Conservation (phyloP, 2,888 invertebrate genomes). For the Dichetophora obliterata region DNA sequence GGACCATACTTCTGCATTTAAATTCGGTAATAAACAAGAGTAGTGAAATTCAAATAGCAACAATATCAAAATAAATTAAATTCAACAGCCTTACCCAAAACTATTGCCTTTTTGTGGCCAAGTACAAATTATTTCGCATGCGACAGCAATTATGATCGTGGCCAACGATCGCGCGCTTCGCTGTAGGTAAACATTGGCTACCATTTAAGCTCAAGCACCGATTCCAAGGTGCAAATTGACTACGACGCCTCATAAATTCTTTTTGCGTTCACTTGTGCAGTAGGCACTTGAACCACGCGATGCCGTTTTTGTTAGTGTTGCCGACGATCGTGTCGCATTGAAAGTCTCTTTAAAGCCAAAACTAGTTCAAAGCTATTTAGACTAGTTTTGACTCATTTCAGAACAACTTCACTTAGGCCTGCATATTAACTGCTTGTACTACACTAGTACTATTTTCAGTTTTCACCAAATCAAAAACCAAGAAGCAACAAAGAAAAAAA, state of each 20-base stretch:
- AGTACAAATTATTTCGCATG: background rate
- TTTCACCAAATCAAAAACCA: background rate
- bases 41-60: slow-evolving; percentile 1
- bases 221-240: slow-evolving; percentile 50
- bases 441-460: background rate
- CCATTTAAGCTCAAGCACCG: slow-evolving; percentile 49
- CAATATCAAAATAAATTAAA: background rate
- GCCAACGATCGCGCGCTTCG: slow-evolving; percentile 30
- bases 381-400: background rate
- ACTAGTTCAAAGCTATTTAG: slow-evolving; percentile 12
- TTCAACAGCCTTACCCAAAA: background rate
- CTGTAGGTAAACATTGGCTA: slow-evolving; percentile 47
- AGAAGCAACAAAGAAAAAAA: no score
- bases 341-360: background rate
- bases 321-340: slow-evolving; percentile 16
- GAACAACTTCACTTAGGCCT: slow-evolving; percentile 10
- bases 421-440: slow-evolving; percentile 1
- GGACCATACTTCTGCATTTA: background rate
- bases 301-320: slow-evolving; percentile 37
- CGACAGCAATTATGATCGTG: background rate
- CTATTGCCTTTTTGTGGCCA: background rate
- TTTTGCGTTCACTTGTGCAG: slow-evolving; percentile 53
- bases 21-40: background rate
- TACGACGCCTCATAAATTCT: slow-evolving; percentile 53
- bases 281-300: slow-evolving; percentile 60